Evolutionary conservation across 2,797 vertebrate genomes (phyloP).

Genomic region (Melanotaenia maccullochi): DNA sequence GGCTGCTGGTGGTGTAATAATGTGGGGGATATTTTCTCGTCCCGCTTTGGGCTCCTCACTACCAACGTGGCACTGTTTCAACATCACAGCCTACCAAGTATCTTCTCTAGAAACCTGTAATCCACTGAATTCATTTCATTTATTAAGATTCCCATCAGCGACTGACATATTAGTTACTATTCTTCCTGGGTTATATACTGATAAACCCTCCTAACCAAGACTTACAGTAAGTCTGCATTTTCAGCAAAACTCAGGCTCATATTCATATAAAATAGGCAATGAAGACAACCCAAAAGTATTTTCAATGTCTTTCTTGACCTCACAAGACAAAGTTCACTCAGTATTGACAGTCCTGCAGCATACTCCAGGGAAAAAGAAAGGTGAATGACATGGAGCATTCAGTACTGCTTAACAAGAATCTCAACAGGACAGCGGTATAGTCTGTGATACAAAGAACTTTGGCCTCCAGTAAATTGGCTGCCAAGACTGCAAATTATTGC

Average conservation of each 20-base stretch:
- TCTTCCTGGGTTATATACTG: no score
- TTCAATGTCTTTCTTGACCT: slow-evolving; percentile 1
- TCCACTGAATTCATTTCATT: not conserved
- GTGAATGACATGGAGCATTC: slow-evolving; percentile 15
- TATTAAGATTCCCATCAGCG: no score
- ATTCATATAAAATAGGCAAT: not conserved
- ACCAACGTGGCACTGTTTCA: no score
- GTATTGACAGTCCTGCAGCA: slow-evolving; percentile 22
- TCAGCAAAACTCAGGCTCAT: not conserved
- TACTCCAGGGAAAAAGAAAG: slow-evolving; percentile 28
- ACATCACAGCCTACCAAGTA: no score
- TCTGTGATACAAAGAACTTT: slow-evolving; percentile 44
- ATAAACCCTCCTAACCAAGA: not conserved
- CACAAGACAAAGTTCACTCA: slow-evolving; percentile 1
- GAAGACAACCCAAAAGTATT: slow-evolving; percentile 2
- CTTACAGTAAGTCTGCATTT: not conserved
- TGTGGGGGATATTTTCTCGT: no score
- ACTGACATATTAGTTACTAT: no score
- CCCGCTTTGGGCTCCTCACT: no score
- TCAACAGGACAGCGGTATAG: not conserved
- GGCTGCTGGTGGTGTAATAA: no score
- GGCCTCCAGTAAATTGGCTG: slow-evolving; percentile 48
- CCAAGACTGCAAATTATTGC: slow-evolving; percentile 45
- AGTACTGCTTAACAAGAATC: slow-evolving; percentile 29
- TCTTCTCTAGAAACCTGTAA: not conserved